Evolutionary conservation across 2,797 vertebrate species (phyloP).

Genomic region (Gallinago solitaria): DNA sequence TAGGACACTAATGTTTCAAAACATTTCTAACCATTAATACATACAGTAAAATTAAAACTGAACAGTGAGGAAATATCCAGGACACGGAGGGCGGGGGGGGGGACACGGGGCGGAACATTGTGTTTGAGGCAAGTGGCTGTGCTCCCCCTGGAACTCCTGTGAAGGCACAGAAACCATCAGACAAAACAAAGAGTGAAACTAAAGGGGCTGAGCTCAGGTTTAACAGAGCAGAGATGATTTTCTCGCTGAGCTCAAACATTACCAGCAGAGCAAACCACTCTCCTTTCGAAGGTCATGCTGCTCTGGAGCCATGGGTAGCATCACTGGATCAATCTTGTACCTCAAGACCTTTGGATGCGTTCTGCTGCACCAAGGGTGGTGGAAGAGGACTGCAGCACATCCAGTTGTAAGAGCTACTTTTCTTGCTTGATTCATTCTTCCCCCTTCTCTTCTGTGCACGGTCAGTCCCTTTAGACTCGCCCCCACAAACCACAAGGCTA

Average conservation of each 20-base stretch:
- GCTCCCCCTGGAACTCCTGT: neutral
- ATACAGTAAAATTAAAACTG: neutral
- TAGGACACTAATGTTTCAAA: neutral
- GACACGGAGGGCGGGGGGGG: no score
- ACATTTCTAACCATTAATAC: neutral
- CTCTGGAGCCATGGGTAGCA: neutral
- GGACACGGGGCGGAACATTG: neutral
- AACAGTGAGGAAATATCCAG: neutral
- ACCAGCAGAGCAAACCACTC: neutral
- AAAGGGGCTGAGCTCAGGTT: neutral
- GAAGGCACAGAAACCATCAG: neutral
- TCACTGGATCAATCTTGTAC: neutral
- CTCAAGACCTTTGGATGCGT: neutral
- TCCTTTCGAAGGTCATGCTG: neutral
- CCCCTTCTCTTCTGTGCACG: neutral
- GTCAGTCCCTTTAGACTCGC: neutral
- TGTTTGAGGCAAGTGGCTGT: neutral
- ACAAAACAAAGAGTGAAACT: neutral
- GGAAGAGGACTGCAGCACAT: neutral
- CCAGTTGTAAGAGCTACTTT: accelerated
- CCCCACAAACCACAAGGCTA: accelerated
- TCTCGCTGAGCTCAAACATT: neutral
- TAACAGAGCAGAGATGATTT: neutral
- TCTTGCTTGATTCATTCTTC: neutral
- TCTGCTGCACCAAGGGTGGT: neutral